Base-by-base conservation (phyloP, 2,888 invertebrate species). In the Plemyria rubiginata region DNA sequence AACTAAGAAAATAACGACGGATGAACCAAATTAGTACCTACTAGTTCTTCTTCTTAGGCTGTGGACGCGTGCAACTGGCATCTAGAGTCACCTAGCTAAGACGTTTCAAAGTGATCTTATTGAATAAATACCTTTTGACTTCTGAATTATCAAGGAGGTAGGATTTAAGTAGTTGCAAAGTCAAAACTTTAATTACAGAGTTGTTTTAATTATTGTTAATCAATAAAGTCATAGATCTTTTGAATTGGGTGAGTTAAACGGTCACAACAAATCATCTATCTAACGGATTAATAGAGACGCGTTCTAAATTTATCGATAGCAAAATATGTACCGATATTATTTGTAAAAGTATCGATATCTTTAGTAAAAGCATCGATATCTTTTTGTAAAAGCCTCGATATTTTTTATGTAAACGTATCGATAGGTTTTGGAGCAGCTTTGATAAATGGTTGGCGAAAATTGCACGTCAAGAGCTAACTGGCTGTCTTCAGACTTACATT, bases 371-470 rank as follows among this genome's bases (percentile, higher is more conserved):
- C 51, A 70, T 75, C 75, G 76, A 73, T 71, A 78, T 13, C 13
- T 45, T 15, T 48, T 12, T 28, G 48, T 32, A 15, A 50, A 36
- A 50, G 50, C 36, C 36, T 50, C 50, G 50, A 50, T 15, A 36
- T 6, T 41, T 45, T 15, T 48, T 12, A n/a, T 28, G 29, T 22
- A 77, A 80, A 77, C 63, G 68, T 52, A 71, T 75, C 75, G 76
- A 73, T 71, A 78, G 46, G n/a, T 73, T 72, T 81, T 76, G 69
- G 63, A 70, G 58, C 74, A 74, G 65, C 70, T 69, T 77, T 92
- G 88, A 90, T 89, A 86, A 90, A 90, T 90, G 88, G 83, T 82
- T 78, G 76, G 84, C 88, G 84, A 90, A 92, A 91, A 92, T 91
- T 91, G 90, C 90, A 89, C 85, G 91, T 91, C 91, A 90, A 85